Percentiles rank a stretch among this genome's conserved stretches.
These are phyloP conservation scores for Eidolon dupreanum DNA, from an alignment of 2,797 vertebrate genomes.

Conservation along the genomic window DNA sequence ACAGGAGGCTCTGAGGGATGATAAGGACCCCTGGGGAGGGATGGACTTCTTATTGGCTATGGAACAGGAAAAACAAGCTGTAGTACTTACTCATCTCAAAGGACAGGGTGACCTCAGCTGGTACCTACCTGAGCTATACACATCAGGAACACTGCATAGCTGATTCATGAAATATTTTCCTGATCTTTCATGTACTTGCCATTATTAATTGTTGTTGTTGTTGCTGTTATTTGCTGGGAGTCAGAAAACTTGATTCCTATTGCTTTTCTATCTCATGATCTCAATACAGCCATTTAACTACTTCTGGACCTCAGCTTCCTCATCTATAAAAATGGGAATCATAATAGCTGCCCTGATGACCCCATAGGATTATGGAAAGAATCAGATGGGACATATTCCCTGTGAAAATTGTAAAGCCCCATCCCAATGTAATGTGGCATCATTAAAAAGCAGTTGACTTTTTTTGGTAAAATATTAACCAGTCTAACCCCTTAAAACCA, in stretches of 20 bases:
- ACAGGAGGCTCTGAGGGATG: not conserved
- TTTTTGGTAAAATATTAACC: constrained; percentile 34
- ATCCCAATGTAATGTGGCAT: not conserved
- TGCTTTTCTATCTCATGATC: not conserved
- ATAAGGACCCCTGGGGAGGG: not conserved
- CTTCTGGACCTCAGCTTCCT: not conserved
- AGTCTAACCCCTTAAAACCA: constrained; percentile 14
- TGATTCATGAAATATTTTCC: not conserved
- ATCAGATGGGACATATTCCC: not conserved
- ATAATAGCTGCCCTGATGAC: not conserved
- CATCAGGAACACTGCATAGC: not conserved
- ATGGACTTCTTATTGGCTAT: not conserved
- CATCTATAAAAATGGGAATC: not conserved
- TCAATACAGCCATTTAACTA: not conserved
- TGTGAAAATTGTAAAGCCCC: not conserved
- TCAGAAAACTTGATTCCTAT: not conserved
- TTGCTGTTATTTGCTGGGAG: not conserved
- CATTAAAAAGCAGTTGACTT: constrained; percentile 4
- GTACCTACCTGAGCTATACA: not conserved
- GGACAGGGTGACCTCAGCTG: not conserved
- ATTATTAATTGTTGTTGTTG: not conserved
- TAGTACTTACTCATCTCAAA: not conserved
- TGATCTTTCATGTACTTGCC: not conserved
- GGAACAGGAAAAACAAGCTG: not conserved
- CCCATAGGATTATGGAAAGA: not conserved